phyloP scores from a whole-genome alignment of 1,140 invertebrate species.

The Zeugodacus cucurbitae region DNA sequence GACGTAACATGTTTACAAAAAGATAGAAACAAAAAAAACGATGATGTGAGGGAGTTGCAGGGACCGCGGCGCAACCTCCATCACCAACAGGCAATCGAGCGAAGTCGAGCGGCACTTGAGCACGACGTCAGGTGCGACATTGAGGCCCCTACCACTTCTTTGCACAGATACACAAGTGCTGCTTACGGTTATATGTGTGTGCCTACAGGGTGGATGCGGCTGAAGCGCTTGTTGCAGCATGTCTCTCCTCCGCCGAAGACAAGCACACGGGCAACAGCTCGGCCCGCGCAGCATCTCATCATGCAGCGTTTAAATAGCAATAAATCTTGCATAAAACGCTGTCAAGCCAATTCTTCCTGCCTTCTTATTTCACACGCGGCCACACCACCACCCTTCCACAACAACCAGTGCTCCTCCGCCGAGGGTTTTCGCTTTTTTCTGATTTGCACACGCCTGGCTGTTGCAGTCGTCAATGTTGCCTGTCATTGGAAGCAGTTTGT shows the following conservation, averaged over 20 bases:
- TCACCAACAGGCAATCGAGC: constrained; percentile 3
- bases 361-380: not conserved
- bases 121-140: constrained; percentile 20
- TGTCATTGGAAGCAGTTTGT: not conserved
- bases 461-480: constrained; percentile 20
- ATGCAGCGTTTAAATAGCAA: constrained; percentile 42
- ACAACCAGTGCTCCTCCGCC: not conserved
- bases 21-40: not conserved
- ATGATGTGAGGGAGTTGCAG: not conserved
- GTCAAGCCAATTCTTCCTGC: not conserved
- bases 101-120: constrained; percentile 8
- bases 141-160: not conserved
- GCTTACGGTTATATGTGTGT: not conserved
- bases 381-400: not conserved
- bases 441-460: not conserved
- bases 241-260: not conserved
- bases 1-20: not conserved
- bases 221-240: not conserved
- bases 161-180: not conserved
- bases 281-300: not conserved
- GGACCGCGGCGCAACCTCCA: not conserved
- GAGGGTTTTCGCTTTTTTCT: not conserved
- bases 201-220: not conserved
- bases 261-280: not conserved
- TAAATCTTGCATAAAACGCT: constrained; percentile 44